Evolutionary conservation across 2,797 vertebrate species (phyloP), one percentile per base, ranked within the genome.

Genomic region (Enteromius mattozi): DNA sequence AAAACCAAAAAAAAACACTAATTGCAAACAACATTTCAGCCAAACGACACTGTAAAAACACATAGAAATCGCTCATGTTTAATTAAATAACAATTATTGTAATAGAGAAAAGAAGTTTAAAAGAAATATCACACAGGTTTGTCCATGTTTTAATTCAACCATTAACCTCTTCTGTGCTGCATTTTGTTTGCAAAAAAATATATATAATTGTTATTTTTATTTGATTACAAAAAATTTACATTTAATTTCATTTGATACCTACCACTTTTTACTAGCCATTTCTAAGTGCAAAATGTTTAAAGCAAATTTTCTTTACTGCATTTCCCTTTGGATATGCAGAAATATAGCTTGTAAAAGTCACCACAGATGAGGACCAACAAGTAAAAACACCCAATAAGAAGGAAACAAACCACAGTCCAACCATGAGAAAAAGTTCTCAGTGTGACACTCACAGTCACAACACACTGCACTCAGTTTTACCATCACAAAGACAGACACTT

Each of bases 11-110:
- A 54, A 27, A n/a, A n/a, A n/a, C 21, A n/a, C 51, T 51, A 59
- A 54, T 35, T 75, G 69, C 37, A 76, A 86, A 83, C 81, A 83
- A n/a, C 10, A 14, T 14, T 81, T 33, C 56, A 63, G 42, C 47
- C 65, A 10, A 30, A 63, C 6, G 2, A 61, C 17, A 21, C 24
- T 2, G n/a, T 42, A 9, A 42, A 7, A 10, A 74, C 71, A n/a
- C 9, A 47, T 54, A 61, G 27, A 30, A 63, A 63, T 6, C 24
- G 16, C 61, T 63, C 24, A 3, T 27, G 24, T 63, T 63, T 63
- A 27, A 30, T 63, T 30, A 2, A 63, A 63, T 14, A 30, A 59
- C 24, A 13, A 27, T 61, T 16, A 16, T 56, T n/a, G n/a, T n/a
- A n/a, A n/a, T n/a, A n/a, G n/a, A n/a, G n/a, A n/a, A n/a, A n/a